phyloP scores from a whole-genome alignment of 2,113 vertebrate genomes.

The Phrynocephalus versicolor region DNA sequence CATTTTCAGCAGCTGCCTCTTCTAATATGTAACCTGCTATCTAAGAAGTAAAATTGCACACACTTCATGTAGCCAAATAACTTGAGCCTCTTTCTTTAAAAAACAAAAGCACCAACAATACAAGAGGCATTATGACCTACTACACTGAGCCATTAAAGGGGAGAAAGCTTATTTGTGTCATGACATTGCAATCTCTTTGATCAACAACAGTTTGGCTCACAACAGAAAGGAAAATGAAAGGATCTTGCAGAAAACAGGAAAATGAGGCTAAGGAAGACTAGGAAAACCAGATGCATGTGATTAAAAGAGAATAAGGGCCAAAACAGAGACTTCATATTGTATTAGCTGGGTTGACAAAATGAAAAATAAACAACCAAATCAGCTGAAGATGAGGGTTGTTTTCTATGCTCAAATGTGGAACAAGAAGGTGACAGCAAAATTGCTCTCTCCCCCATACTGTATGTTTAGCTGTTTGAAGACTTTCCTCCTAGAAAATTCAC shows the following conservation, averaged over 20 bases:
- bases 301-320: not conserved
- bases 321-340: not conserved
- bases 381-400: not conserved
- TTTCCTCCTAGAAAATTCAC: not conserved
- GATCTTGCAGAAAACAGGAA: not conserved
- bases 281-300: not conserved
- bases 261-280: not conserved
- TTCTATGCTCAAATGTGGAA: not conserved
- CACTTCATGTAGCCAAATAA: slow-evolving; percentile 8
- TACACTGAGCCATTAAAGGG: slow-evolving; percentile 6
- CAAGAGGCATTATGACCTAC: slow-evolving; percentile 33
- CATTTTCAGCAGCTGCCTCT: slow-evolving; percentile 23
- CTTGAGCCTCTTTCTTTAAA: slow-evolving; percentile 14
- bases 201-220: slow-evolving; percentile 19
- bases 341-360: not conserved
- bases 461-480: not conserved
- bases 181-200: slow-evolving; percentile 22
- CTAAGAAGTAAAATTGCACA: slow-evolving; percentile 30
- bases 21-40: slow-evolving; percentile 15
- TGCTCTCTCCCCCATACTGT: not conserved
- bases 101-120: not conserved
- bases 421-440: not conserved
- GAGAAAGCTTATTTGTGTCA: slow-evolving; percentile 13
- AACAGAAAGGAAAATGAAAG: not conserved
- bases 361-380: not conserved